phyloP scores from a whole-genome alignment of 92 coral and sea anemone genomes.

The Pocillopora grandis region DNA sequence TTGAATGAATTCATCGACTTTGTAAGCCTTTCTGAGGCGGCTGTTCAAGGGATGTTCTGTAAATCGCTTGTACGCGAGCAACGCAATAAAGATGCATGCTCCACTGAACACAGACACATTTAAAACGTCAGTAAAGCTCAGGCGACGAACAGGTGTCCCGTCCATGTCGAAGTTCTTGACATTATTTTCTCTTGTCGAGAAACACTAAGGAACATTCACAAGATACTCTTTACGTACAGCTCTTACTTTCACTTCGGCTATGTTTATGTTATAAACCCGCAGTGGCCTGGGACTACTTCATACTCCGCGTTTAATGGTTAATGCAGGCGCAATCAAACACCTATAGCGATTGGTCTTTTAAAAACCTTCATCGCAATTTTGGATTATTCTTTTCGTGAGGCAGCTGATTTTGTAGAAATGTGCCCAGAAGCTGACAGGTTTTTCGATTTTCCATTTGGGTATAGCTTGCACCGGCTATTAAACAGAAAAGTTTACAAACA shows the following conservation, averaged over 20 bases:
- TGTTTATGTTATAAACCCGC: background rate
- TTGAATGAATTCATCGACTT: constrained; percentile 22
- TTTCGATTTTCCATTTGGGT: too few relatives aligned
- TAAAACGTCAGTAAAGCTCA: constrained; percentile 26
- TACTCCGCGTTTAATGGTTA: constrained; percentile 1
- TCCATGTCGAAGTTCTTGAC: background rate
- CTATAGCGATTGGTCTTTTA: too few relatives aligned
- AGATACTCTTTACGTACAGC: background rate
- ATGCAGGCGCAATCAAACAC: constrained; percentile 9
- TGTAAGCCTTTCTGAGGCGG: constrained; percentile 8
- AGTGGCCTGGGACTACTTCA: background rate
- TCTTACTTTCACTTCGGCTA: background rate
- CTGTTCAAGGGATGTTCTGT: constrained; percentile 30
- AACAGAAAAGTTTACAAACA: too few relatives aligned
- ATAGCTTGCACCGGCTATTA: too few relatives aligned
- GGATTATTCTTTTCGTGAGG: too few relatives aligned
- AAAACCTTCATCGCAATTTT: too few relatives aligned
- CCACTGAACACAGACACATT: constrained; percentile 14
- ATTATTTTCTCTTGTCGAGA: background rate
- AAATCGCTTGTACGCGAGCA: constrained; percentile 2
- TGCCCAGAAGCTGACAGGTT: too few relatives aligned
- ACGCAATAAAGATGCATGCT: constrained; percentile 17
- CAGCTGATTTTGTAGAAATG: too few relatives aligned
- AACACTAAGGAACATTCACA: background rate
- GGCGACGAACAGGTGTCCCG: background rate